Percentiles rank a stretch among this genome's conserved stretches.
These are phyloP conservation scores for Oasisia sp. DNA, from an alignment of 2,888 invertebrate genomes.

Conservation along the genomic window DNA sequence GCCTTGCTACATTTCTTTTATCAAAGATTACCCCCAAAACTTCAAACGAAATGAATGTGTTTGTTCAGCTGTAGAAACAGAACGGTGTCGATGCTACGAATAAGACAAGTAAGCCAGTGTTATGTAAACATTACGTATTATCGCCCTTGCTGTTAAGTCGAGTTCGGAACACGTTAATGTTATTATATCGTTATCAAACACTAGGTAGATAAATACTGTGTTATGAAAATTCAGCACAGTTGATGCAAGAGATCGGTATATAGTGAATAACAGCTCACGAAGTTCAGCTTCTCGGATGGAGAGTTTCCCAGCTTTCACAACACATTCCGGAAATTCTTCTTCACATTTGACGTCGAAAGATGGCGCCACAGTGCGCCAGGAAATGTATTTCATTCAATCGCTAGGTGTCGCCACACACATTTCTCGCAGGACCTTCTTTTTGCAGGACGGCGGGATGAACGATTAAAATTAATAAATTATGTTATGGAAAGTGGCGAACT, in stretches of 20 bases:
- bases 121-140: conserved; percentile 3
- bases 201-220: not conserved
- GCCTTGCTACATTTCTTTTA: too few species aligned
- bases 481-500: too few species aligned
- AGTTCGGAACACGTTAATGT: not conserved
- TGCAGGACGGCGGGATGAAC: too few species aligned
- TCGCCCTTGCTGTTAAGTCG: not conserved
- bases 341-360: not conserved
- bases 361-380: not conserved
- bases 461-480: too few species aligned
- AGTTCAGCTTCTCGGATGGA: not conserved
- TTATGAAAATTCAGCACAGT: not conserved
- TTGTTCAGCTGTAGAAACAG: too few species aligned
- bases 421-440: too few species aligned
- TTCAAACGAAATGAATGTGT: too few species aligned
- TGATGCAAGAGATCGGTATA: not conserved
- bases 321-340: conserved; percentile 12
- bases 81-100: too few species aligned
- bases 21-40: too few species aligned
- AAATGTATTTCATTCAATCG: not conserved
- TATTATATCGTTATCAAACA: not conserved
- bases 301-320: not conserved
- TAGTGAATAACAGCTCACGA: not conserved
- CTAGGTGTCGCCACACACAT: not conserved
- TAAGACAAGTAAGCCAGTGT: not conserved